A percentile compares a stretch with the other conserved stretches of the same genome.
These are phyloP conservation scores for Cinclus mexicanus DNA, from an alignment of 2,113 vertebrate species.

Conservation along the genomic window DNA sequence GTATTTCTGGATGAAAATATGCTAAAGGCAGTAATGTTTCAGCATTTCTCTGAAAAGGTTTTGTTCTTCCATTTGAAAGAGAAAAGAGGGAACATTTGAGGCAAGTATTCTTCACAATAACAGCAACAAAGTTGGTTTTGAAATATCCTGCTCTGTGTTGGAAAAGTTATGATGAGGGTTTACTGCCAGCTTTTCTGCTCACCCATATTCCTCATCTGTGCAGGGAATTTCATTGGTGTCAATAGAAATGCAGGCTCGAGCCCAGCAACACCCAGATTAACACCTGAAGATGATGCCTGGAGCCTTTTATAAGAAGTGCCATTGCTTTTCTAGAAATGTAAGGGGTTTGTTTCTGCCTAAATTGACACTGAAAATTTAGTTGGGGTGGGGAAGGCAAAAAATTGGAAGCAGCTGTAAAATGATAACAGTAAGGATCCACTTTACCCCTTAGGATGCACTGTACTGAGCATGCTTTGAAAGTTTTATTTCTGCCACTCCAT, in stretches of 20 bases:
- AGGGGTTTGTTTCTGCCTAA: fast-evolving
- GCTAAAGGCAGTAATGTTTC: not conserved
- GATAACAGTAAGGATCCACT: not conserved
- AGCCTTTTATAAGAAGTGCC: not conserved
- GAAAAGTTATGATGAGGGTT: not conserved
- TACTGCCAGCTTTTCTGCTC: not conserved
- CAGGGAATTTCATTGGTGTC: not conserved
- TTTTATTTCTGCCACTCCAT: slow-evolving; percentile 37
- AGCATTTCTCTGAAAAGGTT: not conserved
- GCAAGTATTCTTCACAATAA: not conserved
- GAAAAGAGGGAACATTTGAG: not conserved
- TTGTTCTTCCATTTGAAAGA: not conserved
- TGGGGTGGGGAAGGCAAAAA: not conserved
- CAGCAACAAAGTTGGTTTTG: not conserved
- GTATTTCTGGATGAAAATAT: not conserved
- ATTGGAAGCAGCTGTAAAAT: not conserved
- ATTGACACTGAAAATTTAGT: not conserved
- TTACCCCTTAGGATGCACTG: not conserved
- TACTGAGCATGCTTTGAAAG: not conserved
- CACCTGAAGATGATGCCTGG: not conserved
- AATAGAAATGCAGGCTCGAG: not conserved
- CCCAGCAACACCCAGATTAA: not conserved
- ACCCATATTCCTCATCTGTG: not conserved
- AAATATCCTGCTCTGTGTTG: not conserved
- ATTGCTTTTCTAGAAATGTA: not conserved